A percentile compares a stretch with the other conserved stretches of the same genome.
phyloP scores from a whole-genome alignment of 2,113 vertebrate genomes.

The Gracilinanus agilis region DNA sequence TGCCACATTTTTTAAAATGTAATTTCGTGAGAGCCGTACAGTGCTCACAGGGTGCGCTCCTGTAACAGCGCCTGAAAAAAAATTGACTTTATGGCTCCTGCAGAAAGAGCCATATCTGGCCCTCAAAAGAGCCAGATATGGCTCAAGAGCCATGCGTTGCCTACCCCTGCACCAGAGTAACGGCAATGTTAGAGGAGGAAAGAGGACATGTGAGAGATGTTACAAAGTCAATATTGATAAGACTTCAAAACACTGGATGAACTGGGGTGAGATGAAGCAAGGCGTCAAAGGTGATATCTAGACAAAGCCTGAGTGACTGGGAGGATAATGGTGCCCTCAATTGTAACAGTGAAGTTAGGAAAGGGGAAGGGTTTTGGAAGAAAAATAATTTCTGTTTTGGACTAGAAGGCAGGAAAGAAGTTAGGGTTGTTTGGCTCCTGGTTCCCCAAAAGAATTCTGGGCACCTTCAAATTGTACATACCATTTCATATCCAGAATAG shows the following conservation, averaged over 20 bases:
- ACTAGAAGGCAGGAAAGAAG: not conserved
- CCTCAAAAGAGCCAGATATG: no score
- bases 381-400: not conserved
- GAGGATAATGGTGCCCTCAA: not conserved
- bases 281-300: not conserved
- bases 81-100: no score
- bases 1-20: no score
- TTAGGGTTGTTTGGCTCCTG: rapidly evolving
- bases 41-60: no score
- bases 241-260: not conserved
- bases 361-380: not conserved
- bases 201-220: not conserved
- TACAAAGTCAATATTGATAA: not conserved
- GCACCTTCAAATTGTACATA: conserved; percentile 64
- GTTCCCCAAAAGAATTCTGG: not conserved
- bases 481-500: conserved; percentile 96
- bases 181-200: not conserved
- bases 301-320: not conserved
- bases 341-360: not conserved
- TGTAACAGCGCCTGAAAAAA: no score
- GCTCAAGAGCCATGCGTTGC: no score
- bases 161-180: not conserved
- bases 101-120: no score
- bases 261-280: not conserved
- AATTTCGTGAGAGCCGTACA: no score